Conservation (phyloP, 2,113 vertebrate genomes). For the Dendropsophus ebraccatus region DNA sequence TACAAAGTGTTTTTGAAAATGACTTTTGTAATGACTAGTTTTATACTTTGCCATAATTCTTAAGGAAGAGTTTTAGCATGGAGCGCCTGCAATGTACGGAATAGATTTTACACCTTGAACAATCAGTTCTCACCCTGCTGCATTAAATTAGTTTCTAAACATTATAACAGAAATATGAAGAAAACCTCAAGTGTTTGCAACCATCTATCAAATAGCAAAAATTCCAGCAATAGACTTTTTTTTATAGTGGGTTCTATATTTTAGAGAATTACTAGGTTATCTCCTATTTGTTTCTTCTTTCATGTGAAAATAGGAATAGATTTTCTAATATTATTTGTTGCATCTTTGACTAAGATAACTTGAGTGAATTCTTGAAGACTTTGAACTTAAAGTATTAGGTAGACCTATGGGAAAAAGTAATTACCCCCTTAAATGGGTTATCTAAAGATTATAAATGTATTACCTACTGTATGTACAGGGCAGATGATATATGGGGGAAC, state of each 20-base stretch:
- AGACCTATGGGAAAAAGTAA: too few relatives aligned
- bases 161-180: background rate
- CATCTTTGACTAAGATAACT: too few relatives aligned
- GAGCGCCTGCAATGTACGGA: background rate
- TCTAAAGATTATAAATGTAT: too few relatives aligned
- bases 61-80: background rate
- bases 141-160: background rate
- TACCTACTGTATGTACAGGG: too few relatives aligned
- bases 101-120: background rate
- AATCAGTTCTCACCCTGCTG: background rate
- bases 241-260: background rate
- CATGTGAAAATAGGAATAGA: too few relatives aligned
- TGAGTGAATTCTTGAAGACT: too few relatives aligned
- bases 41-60: conserved; percentile 35
- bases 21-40: conserved; percentile 35
- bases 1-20: conserved; percentile 13
- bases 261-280: background rate
- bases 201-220: background rate
- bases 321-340: too few relatives aligned
- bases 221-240: background rate
- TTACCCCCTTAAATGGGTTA: too few relatives aligned
- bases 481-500: too few relatives aligned
- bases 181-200: background rate
- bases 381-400: too few relatives aligned
- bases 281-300: background rate